Conservation (phyloP, 2,797 vertebrate species). For the Psittacula echo region DNA sequence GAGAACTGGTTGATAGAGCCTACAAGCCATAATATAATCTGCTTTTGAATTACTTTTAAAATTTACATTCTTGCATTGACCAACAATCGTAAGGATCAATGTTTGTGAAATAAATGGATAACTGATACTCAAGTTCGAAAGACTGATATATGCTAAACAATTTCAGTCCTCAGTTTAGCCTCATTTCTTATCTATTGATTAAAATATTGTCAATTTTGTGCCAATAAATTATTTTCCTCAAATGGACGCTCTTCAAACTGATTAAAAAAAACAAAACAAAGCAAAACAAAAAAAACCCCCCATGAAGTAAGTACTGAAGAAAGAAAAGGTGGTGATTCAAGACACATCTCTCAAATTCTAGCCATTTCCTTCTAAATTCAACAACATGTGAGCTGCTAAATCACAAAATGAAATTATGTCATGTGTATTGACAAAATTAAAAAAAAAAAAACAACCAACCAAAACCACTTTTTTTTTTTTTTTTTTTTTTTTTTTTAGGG, state of each 20-base stretch:
- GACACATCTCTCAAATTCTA: neutral
- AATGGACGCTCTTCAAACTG: neutral
- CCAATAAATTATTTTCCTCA: neutral
- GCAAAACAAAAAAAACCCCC: neutral
- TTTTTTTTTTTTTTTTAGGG: too few species aligned
- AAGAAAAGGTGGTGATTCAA: neutral
- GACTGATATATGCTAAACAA: neutral
- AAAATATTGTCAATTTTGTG: neutral
- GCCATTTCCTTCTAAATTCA: neutral
- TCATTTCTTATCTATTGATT: neutral
- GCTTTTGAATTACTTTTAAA: neutral
- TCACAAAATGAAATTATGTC: neutral
- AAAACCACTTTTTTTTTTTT: too few species aligned
- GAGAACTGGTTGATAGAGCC: neutral
- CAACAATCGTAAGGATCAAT: neutral
- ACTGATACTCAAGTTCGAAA: neutral
- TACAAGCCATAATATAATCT: neutral
- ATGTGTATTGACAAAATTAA: neutral
- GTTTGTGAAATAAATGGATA: neutral
- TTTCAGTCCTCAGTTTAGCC: neutral
- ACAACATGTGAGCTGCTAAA: neutral
- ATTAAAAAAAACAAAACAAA: neutral
- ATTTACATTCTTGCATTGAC: neutral
- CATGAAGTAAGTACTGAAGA: neutral
- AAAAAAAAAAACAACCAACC: neutral